Evolutionary conservation across 2,113 vertebrate species (phyloP).

Genomic region (Mus musculus): DNA sequence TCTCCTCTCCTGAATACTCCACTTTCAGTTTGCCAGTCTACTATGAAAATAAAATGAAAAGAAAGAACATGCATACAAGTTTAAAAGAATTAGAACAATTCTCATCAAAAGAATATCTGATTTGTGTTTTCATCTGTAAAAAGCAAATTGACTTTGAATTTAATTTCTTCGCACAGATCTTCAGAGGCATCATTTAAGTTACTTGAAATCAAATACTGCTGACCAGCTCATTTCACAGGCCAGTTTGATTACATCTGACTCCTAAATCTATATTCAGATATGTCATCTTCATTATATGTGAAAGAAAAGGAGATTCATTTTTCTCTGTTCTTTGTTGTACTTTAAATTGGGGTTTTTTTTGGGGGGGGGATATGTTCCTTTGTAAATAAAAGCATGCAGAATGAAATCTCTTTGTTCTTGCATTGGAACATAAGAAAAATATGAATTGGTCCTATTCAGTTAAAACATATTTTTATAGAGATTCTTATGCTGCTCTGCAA

Average conservation of each 20-base stretch:
- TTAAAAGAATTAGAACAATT: constrained; percentile 37
- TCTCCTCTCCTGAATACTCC: not conserved
- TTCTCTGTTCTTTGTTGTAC: constrained; percentile 30
- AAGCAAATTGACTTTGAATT: constrained; percentile 68
- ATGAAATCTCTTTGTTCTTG: not conserved
- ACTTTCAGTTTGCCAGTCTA: not conserved
- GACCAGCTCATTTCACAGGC: constrained; percentile 48
- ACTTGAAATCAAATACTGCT: constrained; percentile 65
- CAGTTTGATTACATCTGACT: constrained; percentile 63
- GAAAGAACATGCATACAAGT: not conserved
- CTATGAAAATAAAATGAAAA: not conserved
- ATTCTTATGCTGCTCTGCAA: not conserved
- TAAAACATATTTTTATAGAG: not conserved
- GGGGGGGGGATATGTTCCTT: not conserved
- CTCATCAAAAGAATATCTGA: constrained; percentile 62
- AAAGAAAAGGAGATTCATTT: constrained; percentile 25
- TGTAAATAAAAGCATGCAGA: constrained; percentile 30
- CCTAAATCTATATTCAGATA: constrained; percentile 68
- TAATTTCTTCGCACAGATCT: constrained; percentile 68
- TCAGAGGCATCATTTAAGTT: constrained; percentile 22
- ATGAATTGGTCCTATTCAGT: not conserved
- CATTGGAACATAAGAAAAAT: not conserved
- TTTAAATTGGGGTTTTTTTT: constrained; percentile 39
- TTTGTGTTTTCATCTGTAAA: constrained; percentile 69
- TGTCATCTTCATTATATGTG: constrained; percentile 53